Base-by-base conservation (phyloP, 2,113 vertebrate genomes). In the Silurus asotus region DNA sequence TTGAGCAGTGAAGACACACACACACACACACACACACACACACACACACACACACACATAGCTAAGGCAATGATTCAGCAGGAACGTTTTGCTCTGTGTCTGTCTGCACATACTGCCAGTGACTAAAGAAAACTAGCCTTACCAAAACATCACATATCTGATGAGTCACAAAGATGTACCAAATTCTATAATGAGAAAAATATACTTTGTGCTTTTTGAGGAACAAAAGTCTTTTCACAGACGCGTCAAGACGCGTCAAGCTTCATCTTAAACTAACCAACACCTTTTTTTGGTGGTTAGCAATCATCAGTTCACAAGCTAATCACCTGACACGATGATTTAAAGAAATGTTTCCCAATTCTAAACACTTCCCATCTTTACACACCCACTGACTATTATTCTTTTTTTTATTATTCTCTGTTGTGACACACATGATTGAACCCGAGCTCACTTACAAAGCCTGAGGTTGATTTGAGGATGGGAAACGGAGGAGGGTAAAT, bases 61-160 rank as follows among this genome's bases (percentile, higher is more conserved):
- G 25, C 74, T 78, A 25, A 55, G 49, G 72, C 78, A 74, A 74
- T 86, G 85, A 86, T 86, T 86, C 85, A 86, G 85, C 85, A 86
- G 78, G 78, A 86, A 81, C 23, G 23, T 72, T 45, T 81, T 69
- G 58, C 65, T 62, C 65, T 0, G 5, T 25, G 65, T 80, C 65
- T 67, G n/a, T 25, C 76, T n/a, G 67, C 67, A 81, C 59, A 76
- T 8, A 59, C 25, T 25, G 61, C 9, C n/a, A 5, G 51, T 19
- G 11, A 20, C 53, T 45, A 72, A 76, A 48, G 23, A 17, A 37
- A 70, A 11, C 69, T 14, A 13, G 51, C 25, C 25, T 53, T 17
- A 56, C 20, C 48, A 37, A 37, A 65, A 76, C 59, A 61, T 25
- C 67, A 65, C 8, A 17, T 20, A 85, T 59, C 37, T 55, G 48